Evolutionary conservation across 2,797 vertebrate species (phyloP).

Genomic region (Cossypha dichroa): DNA sequence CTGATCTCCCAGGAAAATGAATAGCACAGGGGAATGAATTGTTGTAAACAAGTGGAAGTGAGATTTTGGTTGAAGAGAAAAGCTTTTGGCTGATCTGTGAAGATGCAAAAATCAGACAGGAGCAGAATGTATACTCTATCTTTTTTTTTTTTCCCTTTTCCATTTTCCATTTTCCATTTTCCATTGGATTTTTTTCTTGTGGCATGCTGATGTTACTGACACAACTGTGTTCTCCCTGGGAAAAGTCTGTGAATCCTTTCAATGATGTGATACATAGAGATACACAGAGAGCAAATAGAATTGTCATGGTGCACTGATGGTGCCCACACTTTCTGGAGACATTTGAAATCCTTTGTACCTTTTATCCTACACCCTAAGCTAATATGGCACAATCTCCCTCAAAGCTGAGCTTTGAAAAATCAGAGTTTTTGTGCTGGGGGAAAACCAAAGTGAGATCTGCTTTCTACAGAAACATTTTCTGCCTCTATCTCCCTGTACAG

Average conservation of each 20-base stretch:
- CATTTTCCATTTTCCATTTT: background rate
- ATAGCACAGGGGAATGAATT: background rate
- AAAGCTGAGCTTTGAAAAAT: background rate
- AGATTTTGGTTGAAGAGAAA: background rate
- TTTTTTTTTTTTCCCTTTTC: background rate
- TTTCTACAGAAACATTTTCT: background rate
- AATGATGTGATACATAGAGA: background rate
- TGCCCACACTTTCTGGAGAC: background rate
- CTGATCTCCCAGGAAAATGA: constrained; percentile 17
- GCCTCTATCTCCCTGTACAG: background rate
- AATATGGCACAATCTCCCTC: background rate
- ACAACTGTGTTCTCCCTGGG: background rate
- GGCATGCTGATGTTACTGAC: background rate
- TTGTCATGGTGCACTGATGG: background rate
- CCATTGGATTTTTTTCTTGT: background rate
- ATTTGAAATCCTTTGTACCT: background rate
- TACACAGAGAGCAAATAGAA: background rate
- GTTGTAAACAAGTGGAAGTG: background rate
- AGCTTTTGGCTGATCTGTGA: constrained; percentile 4
- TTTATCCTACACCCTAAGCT: background rate
- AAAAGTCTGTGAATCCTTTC: background rate
- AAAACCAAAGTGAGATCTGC: background rate
- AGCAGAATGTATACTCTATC: background rate
- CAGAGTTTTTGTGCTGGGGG: background rate
- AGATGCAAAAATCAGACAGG: background rate